Evolutionary conservation across 2,888 invertebrate genomes (phyloP).

Genomic region (Galeruca laticollis): DNA sequence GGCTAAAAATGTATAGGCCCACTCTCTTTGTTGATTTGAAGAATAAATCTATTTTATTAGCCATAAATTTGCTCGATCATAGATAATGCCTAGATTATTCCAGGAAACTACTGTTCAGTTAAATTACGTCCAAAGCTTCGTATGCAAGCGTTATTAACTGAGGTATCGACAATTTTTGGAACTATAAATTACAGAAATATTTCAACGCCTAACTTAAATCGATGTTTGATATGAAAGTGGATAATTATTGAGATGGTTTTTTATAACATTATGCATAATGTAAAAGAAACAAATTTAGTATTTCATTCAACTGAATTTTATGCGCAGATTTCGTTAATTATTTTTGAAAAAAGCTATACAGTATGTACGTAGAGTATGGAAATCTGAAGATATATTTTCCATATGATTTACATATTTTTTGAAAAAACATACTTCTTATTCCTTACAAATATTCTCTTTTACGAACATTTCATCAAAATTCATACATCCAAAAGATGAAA

Average conservation of each 20-base stretch:
- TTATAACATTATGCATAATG: too few relatives aligned
- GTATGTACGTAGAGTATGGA: too few relatives aligned
- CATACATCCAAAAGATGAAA: background rate
- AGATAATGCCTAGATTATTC: conserved; percentile 14
- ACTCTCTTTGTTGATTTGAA: background rate
- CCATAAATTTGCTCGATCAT: background rate
- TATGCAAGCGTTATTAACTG: conserved; percentile 8
- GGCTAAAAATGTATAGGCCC: background rate
- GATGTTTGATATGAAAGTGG: background rate
- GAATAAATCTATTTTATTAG: conserved; percentile 12
- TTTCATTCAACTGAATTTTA: too few relatives aligned
- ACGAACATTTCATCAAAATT: background rate
- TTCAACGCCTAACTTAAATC: background rate
- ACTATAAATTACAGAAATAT: background rate
- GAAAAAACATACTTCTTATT: background rate
- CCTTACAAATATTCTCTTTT: background rate
- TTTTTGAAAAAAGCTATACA: too few relatives aligned
- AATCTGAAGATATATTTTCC: background rate
- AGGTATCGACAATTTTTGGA: conserved; percentile 14
- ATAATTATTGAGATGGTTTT: background rate
- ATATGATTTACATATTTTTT: background rate
- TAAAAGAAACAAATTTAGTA: too few relatives aligned
- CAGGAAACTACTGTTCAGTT: conserved; percentile 12
- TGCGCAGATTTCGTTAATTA: too few relatives aligned
- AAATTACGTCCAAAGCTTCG: conserved; percentile 7